A percentile compares a stretch with the other conserved stretches of the same genome.
phyloP scores from a whole-genome alignment of 2,113 vertebrate species.

The Mastomys natalensis region DNA sequence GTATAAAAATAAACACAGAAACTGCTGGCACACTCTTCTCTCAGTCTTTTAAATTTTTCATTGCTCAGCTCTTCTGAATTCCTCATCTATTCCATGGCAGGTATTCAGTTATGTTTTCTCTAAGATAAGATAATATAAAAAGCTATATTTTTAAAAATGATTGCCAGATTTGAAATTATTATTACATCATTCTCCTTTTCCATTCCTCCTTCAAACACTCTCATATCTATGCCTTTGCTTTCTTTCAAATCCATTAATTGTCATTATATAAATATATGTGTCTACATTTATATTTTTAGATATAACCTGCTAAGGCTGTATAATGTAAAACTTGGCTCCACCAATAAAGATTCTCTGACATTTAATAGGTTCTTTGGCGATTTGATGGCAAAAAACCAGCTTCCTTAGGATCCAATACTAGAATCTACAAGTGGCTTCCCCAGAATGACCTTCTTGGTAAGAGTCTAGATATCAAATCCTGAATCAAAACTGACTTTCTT shows the following conservation, averaged over 20 bases:
- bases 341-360: neutral
- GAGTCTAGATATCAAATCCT: neutral
- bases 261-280: neutral
- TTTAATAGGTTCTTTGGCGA: conserved; percentile 90
- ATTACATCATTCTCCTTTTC: neutral
- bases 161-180: neutral
- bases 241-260: neutral
- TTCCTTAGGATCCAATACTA: conserved; percentile 88
- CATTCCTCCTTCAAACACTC: neutral
- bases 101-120: neutral
- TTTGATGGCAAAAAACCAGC: conserved; percentile 88
- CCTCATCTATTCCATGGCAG: neutral
- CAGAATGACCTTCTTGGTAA: conserved; percentile 93
- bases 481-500: neutral
- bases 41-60: neutral
- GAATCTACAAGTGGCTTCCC: conserved; percentile 90
- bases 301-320: neutral
- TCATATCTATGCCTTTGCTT: neutral
- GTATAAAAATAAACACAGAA: neutral
- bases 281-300: neutral
- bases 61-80: neutral
- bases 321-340: neutral
- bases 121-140: neutral
- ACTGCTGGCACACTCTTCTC: neutral
- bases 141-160: neutral